Evolutionary conservation across 2,888 invertebrate species (phyloP).

Genomic region (Latrodectus hesperus): DNA sequence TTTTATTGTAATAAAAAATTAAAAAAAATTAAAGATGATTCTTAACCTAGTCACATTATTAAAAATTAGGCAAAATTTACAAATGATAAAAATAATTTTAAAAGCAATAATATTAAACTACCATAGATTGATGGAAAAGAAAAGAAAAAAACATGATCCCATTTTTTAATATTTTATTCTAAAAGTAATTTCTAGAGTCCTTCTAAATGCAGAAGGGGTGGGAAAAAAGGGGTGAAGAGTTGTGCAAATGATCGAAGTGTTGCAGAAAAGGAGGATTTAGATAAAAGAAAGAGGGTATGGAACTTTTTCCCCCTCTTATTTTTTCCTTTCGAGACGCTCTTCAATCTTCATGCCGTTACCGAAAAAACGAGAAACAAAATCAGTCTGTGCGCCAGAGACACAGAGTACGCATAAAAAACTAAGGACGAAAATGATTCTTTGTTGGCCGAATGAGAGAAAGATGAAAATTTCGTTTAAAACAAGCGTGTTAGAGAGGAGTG

Average conservation of each 20-base stretch:
- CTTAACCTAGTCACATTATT: too few relatives aligned
- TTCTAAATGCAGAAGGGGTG: not conserved
- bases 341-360: slow-evolving; percentile 54
- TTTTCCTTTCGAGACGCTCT: slow-evolving; percentile 29
- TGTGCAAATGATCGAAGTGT: slow-evolving; percentile 22
- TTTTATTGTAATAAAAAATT: too few relatives aligned
- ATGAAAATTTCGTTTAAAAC: slow-evolving; percentile 41
- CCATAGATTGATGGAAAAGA: too few relatives aligned
- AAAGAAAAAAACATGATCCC: too few relatives aligned
- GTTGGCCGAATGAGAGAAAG: slow-evolving; percentile 3
- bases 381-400: not conserved
- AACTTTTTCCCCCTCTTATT: slow-evolving; percentile 13
- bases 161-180: too few relatives aligned
- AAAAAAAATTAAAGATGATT: too few relatives aligned
- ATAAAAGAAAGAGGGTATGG: slow-evolving; percentile 47
- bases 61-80: too few relatives aligned
- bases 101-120: too few relatives aligned
- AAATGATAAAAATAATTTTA: too few relatives aligned
- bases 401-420: slow-evolving; percentile 5
- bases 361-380: slow-evolving; percentile 11
- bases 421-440: not conserved
- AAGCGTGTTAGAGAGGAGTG: not conserved
- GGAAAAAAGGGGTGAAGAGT: not conserved
- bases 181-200: too few relatives aligned
- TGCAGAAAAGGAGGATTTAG: slow-evolving; percentile 38